These are phyloP conservation scores for Coregonus sp. DNA, from an alignment of 2,797 vertebrate genomes.

Conservation along the genomic window DNA sequence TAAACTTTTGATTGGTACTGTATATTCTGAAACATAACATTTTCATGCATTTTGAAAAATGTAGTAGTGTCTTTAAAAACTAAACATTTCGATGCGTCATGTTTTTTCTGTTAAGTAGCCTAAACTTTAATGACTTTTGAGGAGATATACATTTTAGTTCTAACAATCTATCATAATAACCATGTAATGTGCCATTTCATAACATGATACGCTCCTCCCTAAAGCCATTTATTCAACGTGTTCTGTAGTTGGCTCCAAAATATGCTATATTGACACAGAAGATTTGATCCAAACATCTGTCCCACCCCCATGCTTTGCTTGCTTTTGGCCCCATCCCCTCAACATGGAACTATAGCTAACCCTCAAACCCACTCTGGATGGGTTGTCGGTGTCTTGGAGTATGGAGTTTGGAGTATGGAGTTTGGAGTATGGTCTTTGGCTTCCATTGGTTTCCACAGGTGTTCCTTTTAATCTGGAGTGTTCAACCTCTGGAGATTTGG, in stretches of 20 bases:
- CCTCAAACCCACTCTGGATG: constrained; percentile 51
- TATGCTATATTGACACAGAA: not conserved
- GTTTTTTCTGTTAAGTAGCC: not conserved
- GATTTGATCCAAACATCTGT: not conserved
- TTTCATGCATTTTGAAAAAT: not conserved
- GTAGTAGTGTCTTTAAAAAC: not conserved
- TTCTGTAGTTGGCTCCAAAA: constrained; percentile 15
- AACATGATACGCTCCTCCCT: not conserved
- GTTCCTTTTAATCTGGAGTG: constrained; percentile 27
- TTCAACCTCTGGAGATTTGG: constrained; percentile 18
- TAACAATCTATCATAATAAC: not conserved
- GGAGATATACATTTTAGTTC: not conserved
- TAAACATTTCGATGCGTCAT: not conserved
- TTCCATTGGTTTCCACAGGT: constrained; percentile 28
- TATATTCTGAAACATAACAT: not conserved
- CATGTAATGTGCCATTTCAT: not conserved
- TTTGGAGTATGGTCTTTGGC: constrained; percentile 50
- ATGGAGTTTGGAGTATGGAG: constrained; percentile 50
- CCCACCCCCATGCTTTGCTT: constrained; percentile 17
- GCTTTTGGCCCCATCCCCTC: constrained; percentile 47
- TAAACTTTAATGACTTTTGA: not conserved
- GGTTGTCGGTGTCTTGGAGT: constrained; percentile 36
- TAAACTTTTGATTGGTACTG: too few relatives aligned
- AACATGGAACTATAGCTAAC: constrained; percentile 3
- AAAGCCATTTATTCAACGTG: constrained; percentile 17